Evolutionary conservation across 2,113 vertebrate species (phyloP).

Genomic region (Salvelinus sp.): DNA sequence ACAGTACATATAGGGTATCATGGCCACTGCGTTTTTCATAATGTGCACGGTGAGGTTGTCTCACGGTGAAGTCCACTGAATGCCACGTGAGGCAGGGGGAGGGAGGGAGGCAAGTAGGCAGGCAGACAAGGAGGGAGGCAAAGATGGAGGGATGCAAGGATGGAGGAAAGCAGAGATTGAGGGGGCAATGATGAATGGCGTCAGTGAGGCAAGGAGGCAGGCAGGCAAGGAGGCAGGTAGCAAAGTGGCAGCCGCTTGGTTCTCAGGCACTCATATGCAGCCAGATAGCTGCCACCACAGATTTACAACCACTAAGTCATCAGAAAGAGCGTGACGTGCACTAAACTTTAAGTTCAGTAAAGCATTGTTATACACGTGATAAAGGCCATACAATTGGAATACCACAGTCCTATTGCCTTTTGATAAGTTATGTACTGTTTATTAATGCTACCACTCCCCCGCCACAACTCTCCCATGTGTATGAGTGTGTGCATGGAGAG

Average conservation of each 20-base stretch:
- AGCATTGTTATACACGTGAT: background rate
- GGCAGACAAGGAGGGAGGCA: too few relatives aligned
- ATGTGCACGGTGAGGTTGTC: too few relatives aligned
- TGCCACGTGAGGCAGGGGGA: too few relatives aligned
- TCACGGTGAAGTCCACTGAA: too few relatives aligned
- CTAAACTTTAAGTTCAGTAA: background rate
- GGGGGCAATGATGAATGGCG: conserved; percentile 4
- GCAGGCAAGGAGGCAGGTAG: background rate
- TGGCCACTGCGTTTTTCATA: too few relatives aligned
- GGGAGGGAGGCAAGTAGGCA: too few relatives aligned
- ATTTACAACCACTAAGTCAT: background rate
- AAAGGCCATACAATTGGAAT: background rate
- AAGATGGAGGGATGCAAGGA: too few relatives aligned
- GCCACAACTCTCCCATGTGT: too few relatives aligned
- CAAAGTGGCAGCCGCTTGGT: background rate
- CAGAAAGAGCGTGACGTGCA: background rate
- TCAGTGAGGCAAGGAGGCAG: background rate
- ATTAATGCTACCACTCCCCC: too few relatives aligned
- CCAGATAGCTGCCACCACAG: background rate
- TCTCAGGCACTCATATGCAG: background rate
- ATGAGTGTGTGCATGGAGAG: background rate
- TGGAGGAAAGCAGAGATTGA: too few relatives aligned
- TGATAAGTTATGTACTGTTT: background rate
- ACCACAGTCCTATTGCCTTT: background rate
- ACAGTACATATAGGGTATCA: too few relatives aligned